These are phyloP conservation scores for Drosophila lowei DNA, from an alignment of 1,140 invertebrate species.

Conservation along the genomic window DNA sequence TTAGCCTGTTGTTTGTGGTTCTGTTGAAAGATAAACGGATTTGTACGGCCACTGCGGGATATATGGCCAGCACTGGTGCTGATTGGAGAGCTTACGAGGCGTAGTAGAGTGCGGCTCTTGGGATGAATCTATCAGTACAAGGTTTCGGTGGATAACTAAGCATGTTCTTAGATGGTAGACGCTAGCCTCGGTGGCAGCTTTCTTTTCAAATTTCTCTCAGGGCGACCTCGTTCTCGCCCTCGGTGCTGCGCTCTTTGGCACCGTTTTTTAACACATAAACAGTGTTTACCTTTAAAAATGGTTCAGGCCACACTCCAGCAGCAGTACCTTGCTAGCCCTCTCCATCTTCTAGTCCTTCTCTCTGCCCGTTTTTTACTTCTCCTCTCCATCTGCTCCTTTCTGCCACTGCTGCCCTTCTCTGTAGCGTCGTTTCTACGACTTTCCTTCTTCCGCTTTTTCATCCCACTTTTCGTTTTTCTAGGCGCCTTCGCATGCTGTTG, in stretches of 20 bases:
- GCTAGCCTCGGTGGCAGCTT: too few relatives aligned
- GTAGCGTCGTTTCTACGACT: too few relatives aligned
- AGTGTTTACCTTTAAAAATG: conserved; percentile 62
- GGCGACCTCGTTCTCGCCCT: conserved; percentile 12
- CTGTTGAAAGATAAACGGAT: conserved; percentile 23
- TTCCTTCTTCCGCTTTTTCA: not conserved
- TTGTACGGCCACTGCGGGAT: conserved; percentile 7
- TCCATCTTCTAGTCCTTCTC: not conserved
- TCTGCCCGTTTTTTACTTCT: conserved; percentile 13
- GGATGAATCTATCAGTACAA: not conserved
- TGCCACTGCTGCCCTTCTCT: not conserved
- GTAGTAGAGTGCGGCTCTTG: not conserved
- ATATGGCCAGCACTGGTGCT: not conserved
- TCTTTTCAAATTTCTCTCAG: too few relatives aligned
- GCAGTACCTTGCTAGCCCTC: conserved; percentile 27
- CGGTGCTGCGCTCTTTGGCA: conserved; percentile 45
- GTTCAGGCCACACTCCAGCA: conserved; percentile 40
- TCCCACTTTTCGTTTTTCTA: conserved; percentile 40
- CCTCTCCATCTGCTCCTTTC: not conserved
- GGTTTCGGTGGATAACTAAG: not conserved
- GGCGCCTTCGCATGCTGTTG: conserved; percentile 63
- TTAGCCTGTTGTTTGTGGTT: conserved; percentile 28
- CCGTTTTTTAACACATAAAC: conserved; percentile 58
- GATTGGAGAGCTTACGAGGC: conserved; percentile 20
- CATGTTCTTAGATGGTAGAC: too few relatives aligned